Conservation (phyloP, 2,888 invertebrate genomes). For the Ceraclea dissimilis region DNA sequence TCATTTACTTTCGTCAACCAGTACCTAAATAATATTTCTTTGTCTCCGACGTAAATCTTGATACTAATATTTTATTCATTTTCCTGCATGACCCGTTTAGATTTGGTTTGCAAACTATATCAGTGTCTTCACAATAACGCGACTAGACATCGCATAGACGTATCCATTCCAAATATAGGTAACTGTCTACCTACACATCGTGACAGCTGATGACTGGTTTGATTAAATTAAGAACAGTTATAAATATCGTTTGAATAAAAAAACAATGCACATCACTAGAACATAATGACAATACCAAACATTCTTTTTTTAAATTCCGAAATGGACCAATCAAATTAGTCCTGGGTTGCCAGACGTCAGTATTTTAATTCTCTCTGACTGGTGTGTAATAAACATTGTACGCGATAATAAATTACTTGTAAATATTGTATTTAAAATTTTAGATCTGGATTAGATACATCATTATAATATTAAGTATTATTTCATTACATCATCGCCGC, state of each 20-base stretch:
- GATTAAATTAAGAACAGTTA: too few species aligned
- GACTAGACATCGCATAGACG: neutral
- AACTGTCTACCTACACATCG: neutral
- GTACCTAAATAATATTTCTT: too few species aligned
- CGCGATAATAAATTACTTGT: too few species aligned
- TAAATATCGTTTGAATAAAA: neutral
- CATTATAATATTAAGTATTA: neutral
- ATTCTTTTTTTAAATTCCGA: neutral
- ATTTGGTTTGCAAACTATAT: neutral
- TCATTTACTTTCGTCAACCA: too few species aligned
- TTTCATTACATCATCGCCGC: neutral
- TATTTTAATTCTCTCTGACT: neutral
- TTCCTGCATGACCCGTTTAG: neutral
- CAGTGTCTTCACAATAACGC: neutral
- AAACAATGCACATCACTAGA: neutral
- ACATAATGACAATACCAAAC: neutral
- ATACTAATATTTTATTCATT: neutral
- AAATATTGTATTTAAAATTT: neutral
- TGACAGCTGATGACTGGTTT: too few species aligned
- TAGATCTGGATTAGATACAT: neutral
- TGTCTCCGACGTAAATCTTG: neutral
- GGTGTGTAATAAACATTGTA: too few species aligned
- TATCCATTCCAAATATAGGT: neutral
- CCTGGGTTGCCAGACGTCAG: neutral
- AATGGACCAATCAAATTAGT: too few species aligned